Evolutionary conservation across 2,797 vertebrate species (phyloP), one percentile per base, ranked within the genome.

Genomic region (Hozukius guyotensis): DNA sequence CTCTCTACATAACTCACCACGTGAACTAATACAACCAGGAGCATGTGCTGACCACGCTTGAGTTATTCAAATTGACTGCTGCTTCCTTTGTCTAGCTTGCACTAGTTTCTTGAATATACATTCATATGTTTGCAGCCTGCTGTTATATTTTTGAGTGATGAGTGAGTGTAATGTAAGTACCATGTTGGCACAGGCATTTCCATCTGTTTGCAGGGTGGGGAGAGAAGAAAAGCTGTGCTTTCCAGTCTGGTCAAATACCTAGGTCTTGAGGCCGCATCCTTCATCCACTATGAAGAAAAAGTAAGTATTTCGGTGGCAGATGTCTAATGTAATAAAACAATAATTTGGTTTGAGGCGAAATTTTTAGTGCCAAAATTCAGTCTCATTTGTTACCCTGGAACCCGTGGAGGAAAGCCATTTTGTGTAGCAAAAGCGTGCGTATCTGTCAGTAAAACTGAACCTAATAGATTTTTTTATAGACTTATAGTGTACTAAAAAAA

Each of bases 261-360:
- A 0, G 96, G 95, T 31, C 91, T 88, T 3, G 93, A 95, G 90
- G 96, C 95, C 0, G 85, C 88, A 29, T 80, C 78, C 67, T 96
- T 92, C 86, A 93, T 96, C 84, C 95, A 96, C 89, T 95, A 95
- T 56, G 85, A 93, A 67, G 95, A 96, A 71, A 96, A 95, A 89
- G 96, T 96, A 94, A 89, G 94, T 84, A 32, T 38, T 65, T 84
- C 18, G 74, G 52, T 61, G 57, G 53, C 72, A 73, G 55, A 73
- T 67, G 38, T 78, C 60, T 69, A 29, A 63, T 61, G 29, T 59
- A 66, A 85, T 80, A 66, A 86, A 74, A 65, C 16, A 65, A 22
- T 70, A 36, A 46, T 61, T 74, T 81, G 46, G 65, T 81, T 67
- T 78, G 29, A 69, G 46, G 53, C 63, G 0, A 18, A 66, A 12